Conservation (phyloP, 1,140 invertebrate genomes). For the Drosophila persimilis region DNA sequence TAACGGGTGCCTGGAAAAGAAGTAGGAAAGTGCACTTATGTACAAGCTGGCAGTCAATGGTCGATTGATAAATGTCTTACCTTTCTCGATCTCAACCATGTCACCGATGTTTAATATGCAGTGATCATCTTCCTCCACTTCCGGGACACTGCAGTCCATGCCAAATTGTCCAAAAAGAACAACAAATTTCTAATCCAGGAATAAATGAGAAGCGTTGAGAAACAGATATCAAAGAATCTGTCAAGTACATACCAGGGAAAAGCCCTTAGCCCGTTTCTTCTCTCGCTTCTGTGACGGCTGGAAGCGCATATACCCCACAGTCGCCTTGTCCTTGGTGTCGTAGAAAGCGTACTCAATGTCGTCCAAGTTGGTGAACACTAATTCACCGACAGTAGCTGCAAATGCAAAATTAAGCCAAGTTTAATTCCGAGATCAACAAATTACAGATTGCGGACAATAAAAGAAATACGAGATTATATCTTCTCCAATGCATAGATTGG, state of each 20-base stretch:
- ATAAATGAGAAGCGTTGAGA: background rate
- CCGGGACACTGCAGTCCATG: constrained; percentile 6
- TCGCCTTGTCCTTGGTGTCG: constrained; percentile 34
- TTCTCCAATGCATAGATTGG: too few species aligned
- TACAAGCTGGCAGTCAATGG: too few species aligned
- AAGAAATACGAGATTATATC: too few species aligned
- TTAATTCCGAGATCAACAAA: background rate
- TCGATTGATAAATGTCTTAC: constrained; percentile 16
- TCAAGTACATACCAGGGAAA: constrained; percentile 34
- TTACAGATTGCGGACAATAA: too few species aligned
- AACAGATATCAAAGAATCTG: too few species aligned
- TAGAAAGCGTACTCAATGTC: constrained; percentile 67
- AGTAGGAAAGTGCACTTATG: too few species aligned
- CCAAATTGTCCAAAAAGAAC: constrained; percentile 49
- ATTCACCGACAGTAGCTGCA: constrained; percentile 33
- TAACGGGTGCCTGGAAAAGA: constrained; percentile 33
- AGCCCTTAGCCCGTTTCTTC: constrained; percentile 30
- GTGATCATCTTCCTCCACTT: background rate
- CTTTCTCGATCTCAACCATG: constrained; percentile 58
- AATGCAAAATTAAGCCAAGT: background rate
- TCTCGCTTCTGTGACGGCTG: constrained; percentile 47
- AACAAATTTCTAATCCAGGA: constrained; percentile 49
- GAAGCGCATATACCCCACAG: constrained; percentile 64
- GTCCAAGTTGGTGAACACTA: constrained; percentile 45
- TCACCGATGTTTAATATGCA: constrained; percentile 47